These are phyloP conservation scores for Chirona hameri DNA, from an alignment of 2,888 invertebrate genomes.

Conservation along the genomic window DNA sequence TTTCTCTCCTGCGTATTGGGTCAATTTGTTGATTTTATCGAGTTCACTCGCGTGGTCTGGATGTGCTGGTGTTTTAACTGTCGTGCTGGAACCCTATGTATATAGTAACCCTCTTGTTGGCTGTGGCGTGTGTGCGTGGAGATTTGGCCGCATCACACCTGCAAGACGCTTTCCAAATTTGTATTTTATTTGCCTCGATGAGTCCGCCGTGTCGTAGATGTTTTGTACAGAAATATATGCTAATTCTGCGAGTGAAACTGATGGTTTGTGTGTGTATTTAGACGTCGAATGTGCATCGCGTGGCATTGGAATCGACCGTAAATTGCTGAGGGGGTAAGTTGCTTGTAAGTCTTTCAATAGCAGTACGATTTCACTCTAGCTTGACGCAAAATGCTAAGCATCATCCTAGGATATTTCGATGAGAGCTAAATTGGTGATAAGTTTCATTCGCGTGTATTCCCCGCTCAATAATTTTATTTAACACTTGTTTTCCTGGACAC, in stretches of 20 bases:
- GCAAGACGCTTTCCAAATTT: constrained; percentile 24
- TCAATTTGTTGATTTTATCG: constrained; percentile 26
- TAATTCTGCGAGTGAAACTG: constrained; percentile 13
- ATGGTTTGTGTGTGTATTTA: no score
- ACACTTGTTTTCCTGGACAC: no score
- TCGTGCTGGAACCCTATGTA: constrained; percentile 9
- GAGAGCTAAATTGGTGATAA: no score
- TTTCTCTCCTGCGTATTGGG: constrained; percentile 7
- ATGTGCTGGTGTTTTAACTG: constrained; percentile 6
- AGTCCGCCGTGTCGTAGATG: constrained; percentile 22
- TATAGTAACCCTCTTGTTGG: constrained; percentile 9
- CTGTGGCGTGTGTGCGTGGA: not conserved
- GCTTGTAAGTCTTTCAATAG: no score
- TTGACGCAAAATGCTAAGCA: no score
- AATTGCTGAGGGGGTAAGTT: no score
- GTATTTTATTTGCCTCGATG: constrained; percentile 27
- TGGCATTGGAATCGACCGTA: no score
- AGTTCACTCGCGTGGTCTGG: constrained; percentile 24
- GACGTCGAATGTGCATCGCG: no score
- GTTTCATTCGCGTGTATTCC: no score
- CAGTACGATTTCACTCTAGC: no score
- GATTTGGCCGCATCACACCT: not conserved
- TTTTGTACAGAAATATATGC: constrained; percentile 29
- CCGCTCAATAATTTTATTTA: no score
- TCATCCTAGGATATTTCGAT: no score